Evolutionary conservation across 2,113 vertebrate species (phyloP).

Genomic region (Syrrhaptes paradoxus): DNA sequence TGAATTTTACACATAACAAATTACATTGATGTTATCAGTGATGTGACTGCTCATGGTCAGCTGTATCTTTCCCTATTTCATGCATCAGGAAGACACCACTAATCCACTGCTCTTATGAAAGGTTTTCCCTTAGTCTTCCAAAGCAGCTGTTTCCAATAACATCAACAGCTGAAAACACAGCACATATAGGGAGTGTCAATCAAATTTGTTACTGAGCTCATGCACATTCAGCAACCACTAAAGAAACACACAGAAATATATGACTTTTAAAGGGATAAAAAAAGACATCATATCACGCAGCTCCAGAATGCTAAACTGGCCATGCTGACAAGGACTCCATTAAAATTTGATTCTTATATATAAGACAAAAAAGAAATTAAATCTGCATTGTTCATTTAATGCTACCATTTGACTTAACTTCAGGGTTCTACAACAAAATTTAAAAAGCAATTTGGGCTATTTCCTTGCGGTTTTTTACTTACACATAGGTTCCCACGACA

Average conservation of each 20-base stretch:
- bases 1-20: background rate
- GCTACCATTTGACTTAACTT: background rate
- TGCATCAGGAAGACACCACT: background rate
- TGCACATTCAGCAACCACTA: background rate
- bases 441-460: background rate
- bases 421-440: background rate
- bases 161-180: slow-evolving; percentile 31
- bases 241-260: background rate
- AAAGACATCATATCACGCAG: background rate
- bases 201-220: background rate
- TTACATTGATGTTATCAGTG: background rate
- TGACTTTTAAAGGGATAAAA: background rate
- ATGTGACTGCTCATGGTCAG: background rate
- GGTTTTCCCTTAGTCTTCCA: background rate
- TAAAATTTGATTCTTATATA: background rate
- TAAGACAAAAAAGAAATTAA: background rate
- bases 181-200: background rate
- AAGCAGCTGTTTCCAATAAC: background rate
- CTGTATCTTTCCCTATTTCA: background rate
- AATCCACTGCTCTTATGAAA: background rate
- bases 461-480: background rate
- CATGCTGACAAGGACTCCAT: background rate
- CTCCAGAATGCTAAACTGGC: background rate
- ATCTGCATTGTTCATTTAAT: background rate
- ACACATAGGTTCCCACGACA: background rate